Evolutionary conservation across 2,113 vertebrate species (phyloP).

Genomic region (Colossoma macropomum): DNA sequence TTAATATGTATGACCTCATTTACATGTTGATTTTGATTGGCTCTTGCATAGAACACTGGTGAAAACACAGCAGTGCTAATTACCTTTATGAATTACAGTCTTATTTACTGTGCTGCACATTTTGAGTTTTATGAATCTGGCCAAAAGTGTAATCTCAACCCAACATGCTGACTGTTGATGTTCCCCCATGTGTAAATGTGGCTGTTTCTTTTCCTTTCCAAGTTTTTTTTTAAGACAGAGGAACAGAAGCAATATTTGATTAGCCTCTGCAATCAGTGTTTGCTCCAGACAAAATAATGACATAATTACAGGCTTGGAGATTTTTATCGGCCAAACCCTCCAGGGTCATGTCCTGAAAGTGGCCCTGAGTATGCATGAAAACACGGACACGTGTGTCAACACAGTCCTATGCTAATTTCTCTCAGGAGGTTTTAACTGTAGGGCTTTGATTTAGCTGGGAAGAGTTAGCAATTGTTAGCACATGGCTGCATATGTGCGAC

Average conservation of each 20-base stretch:
- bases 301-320: constrained; percentile 38
- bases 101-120: too few relatives aligned
- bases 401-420: constrained; percentile 16
- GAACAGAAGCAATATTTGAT: constrained; percentile 42
- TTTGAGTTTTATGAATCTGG: too few relatives aligned
- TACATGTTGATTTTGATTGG: too few relatives aligned
- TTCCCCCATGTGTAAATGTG: too few relatives aligned
- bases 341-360: constrained; percentile 36
- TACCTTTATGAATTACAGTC: too few relatives aligned
- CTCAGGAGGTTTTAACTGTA: background rate
- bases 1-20: too few relatives aligned
- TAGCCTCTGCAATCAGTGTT: constrained; percentile 44
- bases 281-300: constrained; percentile 53
- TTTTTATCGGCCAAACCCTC: constrained; percentile 37
- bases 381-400: constrained; percentile 4
- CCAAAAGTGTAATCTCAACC: too few relatives aligned
- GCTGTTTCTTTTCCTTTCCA: background rate
- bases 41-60: too few relatives aligned
- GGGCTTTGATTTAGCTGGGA: constrained; percentile 7
- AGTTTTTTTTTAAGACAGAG: background rate
- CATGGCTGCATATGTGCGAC: background rate
- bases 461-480: background rate
- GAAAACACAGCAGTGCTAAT: too few relatives aligned
- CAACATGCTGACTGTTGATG: too few relatives aligned
- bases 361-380: background rate